Percentiles rank a stretch among this genome's conserved stretches.
These are phyloP conservation scores for Listronotus oregonensis DNA, from an alignment of 1,140 invertebrate species.

Conservation along the genomic window DNA sequence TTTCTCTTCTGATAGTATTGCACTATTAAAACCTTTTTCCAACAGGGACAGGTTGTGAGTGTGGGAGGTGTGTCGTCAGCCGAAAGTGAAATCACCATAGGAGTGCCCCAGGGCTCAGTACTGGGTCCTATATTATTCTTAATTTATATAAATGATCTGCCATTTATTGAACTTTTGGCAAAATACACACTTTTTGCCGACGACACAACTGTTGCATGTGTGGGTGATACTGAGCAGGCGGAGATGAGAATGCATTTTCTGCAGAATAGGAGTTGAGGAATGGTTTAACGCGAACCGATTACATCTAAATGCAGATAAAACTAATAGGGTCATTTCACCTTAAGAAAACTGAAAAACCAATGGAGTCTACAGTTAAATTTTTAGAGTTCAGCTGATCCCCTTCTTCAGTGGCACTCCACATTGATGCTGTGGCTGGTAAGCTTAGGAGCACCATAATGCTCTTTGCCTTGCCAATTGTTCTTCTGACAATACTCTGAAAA, in stretches of 20 bases:
- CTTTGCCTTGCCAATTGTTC: too few species aligned
- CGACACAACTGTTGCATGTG: constrained; percentile 5
- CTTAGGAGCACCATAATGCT: not conserved
- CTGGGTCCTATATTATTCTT: constrained; percentile 6
- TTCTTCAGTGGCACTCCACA: constrained; percentile 1
- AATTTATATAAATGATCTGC: constrained; percentile 12
- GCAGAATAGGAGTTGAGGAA: not conserved
- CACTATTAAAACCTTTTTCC: not conserved
- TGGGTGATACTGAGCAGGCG: not conserved
- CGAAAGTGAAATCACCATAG: too few species aligned
- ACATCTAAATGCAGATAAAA: not conserved
- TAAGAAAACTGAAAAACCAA: not conserved
- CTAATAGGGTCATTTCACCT: not conserved
- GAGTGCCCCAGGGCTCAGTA: too few species aligned
- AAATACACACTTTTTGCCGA: constrained; percentile 16
- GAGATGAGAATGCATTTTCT: not conserved
- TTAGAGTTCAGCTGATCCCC: not conserved
- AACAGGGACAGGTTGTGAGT: constrained; percentile 3
- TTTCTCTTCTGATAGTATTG: not conserved
- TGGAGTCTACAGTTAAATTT: not conserved
- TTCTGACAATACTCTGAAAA: constrained; percentile 1
- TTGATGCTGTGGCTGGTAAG: not conserved
- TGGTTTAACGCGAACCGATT: not conserved
- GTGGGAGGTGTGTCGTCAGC: constrained; percentile 1
- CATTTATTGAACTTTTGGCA: not conserved